phyloP scores from a whole-genome alignment of 2,888 invertebrate genomes.

The Holacanthella duospinosa region DNA sequence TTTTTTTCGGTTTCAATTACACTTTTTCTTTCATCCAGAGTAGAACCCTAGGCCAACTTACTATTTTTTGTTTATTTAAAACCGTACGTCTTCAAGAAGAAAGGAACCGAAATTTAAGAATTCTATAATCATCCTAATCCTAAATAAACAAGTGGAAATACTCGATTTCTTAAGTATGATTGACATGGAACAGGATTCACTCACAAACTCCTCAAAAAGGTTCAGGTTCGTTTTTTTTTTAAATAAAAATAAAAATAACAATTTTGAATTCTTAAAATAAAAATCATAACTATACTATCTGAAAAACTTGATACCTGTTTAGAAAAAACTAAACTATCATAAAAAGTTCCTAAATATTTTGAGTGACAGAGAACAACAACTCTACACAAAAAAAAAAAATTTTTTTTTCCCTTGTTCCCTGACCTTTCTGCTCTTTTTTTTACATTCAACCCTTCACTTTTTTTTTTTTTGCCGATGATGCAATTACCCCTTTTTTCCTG shows the following conservation, averaged over 20 bases:
- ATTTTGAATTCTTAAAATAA: background rate
- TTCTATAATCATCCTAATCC: background rate
- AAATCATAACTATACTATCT: background rate
- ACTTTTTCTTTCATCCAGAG: no score
- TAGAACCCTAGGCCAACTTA: no score
- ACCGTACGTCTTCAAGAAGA: background rate
- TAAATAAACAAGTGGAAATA: background rate
- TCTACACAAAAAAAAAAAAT: background rate
- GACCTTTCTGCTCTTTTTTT: background rate
- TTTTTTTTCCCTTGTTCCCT: no score
- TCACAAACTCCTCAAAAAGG: no score
- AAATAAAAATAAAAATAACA: background rate
- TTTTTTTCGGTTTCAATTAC: background rate
- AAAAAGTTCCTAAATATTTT: background rate
- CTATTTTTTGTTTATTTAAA: background rate
- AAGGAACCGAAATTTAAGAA: background rate
- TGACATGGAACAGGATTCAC: constrained; percentile 1
- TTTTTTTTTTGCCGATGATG: background rate
- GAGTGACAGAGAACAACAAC: background rate
- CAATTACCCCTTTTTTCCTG: background rate
- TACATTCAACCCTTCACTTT: background rate
- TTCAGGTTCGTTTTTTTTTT: background rate
- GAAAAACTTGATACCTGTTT: no score
- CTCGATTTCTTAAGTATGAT: background rate
- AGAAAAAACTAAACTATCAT: no score